phyloP scores from a whole-genome alignment of 2,888 invertebrate genomes.

The Tipula unca region DNA sequence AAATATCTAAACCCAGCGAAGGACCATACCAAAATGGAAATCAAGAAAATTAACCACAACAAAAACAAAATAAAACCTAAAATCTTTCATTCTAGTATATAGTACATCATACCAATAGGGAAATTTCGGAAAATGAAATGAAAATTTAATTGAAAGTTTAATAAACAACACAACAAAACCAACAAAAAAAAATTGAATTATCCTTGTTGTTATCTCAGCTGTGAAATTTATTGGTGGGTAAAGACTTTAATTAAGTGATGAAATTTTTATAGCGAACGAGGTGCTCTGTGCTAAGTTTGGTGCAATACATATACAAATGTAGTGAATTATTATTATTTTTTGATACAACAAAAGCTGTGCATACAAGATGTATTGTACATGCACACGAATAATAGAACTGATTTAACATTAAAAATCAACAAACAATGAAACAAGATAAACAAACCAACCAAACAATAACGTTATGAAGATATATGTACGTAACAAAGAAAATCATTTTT shows the following conservation, averaged over 20 bases:
- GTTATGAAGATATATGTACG: too few relatives aligned
- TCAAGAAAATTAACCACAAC: background rate
- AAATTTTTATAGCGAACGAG: background rate
- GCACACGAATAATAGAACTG: too few relatives aligned
- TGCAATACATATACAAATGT: too few relatives aligned
- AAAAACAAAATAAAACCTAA: too few relatives aligned
- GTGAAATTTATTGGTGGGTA: background rate
- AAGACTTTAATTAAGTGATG: background rate
- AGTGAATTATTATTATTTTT: too few relatives aligned
- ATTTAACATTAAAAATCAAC: too few relatives aligned
- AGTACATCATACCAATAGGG: background rate
- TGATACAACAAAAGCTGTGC: too few relatives aligned
- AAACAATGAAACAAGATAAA: too few relatives aligned
- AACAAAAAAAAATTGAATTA: background rate
- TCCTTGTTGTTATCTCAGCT: background rate
- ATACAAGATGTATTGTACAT: too few relatives aligned
- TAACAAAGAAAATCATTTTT: too few relatives aligned
- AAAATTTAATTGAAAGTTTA: background rate
- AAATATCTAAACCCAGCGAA: background rate
- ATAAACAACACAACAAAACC: background rate
- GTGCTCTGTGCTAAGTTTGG: too few relatives aligned
- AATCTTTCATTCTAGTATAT: background rate
- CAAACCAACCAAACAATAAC: too few relatives aligned
- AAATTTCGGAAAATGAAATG: background rate
- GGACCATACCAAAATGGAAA: background rate